Evolutionary conservation across 2,888 invertebrate genomes (phyloP).

Genomic region (Chelonus formosanus): DNA sequence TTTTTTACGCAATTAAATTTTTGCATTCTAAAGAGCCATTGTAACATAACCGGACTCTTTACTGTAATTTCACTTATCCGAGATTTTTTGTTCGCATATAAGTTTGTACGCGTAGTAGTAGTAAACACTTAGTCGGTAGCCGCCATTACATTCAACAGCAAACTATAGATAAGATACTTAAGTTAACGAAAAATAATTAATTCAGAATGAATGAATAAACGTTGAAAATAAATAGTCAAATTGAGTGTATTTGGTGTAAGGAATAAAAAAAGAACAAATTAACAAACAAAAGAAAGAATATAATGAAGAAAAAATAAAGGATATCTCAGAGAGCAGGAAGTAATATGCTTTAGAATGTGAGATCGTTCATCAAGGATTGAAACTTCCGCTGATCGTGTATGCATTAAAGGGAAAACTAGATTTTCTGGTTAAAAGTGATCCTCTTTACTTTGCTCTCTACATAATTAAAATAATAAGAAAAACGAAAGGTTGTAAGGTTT

Average conservation of each 20-base stretch:
- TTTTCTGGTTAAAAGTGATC: conserved; percentile 27
- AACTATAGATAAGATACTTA: no score
- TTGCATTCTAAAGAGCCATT: no score
- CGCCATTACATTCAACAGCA: no score
- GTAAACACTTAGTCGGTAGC: no score
- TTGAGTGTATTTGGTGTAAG: background rate
- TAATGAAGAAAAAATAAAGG: conserved; percentile 4
- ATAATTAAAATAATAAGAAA: conserved; percentile 14
- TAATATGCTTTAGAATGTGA: conserved; percentile 2
- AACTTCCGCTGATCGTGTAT: conserved; percentile 29
- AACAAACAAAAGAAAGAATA: no score
- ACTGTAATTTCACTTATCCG: no score
- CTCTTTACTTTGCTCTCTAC: conserved; percentile 13
- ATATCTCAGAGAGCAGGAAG: conserved; percentile 24
- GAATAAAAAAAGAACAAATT: background rate
- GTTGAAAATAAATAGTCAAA: conserved; percentile 2
- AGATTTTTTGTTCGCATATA: no score
- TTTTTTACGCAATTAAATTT: no score
- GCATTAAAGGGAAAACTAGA: conserved; percentile 30
- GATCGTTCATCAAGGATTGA: conserved; percentile 23
- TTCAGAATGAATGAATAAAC: conserved; percentile 15
- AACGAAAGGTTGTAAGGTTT: background rate
- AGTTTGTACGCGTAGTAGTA: no score
- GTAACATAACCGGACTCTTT: no score
- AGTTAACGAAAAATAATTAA: no score